phyloP scores from a whole-genome alignment of 2,113 vertebrate species.

The Lamprotornis superbus region DNA sequence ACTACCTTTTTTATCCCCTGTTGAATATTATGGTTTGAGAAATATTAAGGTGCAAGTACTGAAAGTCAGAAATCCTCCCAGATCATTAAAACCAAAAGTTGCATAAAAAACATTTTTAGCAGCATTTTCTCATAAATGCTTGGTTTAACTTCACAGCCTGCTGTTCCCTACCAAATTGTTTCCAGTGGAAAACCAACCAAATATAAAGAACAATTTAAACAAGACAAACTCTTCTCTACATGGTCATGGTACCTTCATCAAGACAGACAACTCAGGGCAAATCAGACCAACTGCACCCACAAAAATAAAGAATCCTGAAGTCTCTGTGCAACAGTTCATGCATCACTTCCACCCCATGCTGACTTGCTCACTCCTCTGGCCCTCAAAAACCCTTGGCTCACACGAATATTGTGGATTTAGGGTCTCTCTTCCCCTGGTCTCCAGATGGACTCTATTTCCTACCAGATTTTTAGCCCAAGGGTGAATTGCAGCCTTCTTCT shows the following conservation, averaged over 20 bases:
- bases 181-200: not conserved
- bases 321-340: not conserved
- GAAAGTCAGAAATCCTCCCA: not conserved
- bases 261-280: not conserved
- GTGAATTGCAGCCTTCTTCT: not conserved
- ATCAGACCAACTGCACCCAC: not conserved
- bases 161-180: not conserved
- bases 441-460: not conserved
- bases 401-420: not conserved
- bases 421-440: not conserved
- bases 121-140: not conserved
- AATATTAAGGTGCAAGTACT: not conserved
- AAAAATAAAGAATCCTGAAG: not conserved
- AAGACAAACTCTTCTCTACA: not conserved
- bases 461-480: not conserved
- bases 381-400: not conserved
- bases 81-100: not conserved
- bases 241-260: rapidly evolving
- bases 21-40: not conserved
- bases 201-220: not conserved
- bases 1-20: not conserved
- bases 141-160: not conserved
- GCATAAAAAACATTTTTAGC: not conserved
- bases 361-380: not conserved
- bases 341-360: not conserved